Percentiles rank a stretch among this genome's conserved stretches.
Conservation (phyloP, 2,888 invertebrate species). For the Meteorus cinctellus region DNA sequence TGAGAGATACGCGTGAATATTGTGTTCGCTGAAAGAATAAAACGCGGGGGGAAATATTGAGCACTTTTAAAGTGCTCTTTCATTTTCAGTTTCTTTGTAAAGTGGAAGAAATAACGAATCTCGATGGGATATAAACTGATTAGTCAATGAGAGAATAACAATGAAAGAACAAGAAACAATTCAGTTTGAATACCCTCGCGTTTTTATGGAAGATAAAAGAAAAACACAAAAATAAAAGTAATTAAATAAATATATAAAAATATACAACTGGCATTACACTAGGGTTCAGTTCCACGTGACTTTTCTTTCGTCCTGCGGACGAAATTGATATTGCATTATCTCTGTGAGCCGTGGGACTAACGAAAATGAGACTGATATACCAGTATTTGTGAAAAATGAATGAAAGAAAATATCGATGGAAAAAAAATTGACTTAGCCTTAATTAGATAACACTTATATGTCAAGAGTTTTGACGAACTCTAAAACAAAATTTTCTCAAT, state of each 20-base stretch:
- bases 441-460: constrained; percentile 50
- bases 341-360: constrained; percentile 49
- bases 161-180: not conserved
- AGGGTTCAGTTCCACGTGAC: constrained; percentile 44
- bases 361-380: constrained; percentile 71
- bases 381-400: constrained; percentile 68
- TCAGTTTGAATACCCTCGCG: constrained; percentile 4
- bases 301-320: constrained; percentile 36
- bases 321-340: constrained; percentile 17
- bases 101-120: not conserved
- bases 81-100: not conserved
- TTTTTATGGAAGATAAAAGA: not conserved
- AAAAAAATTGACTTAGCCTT: constrained; percentile 52
- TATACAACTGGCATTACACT: constrained; percentile 72
- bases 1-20: constrained; percentile 3
- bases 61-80: constrained; percentile 2
- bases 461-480: constrained; percentile 37
- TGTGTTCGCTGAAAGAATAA: constrained; percentile 12
- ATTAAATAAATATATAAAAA: constrained; percentile 40
- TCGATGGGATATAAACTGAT: not conserved
- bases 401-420: constrained; percentile 36
- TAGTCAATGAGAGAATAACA: not conserved
- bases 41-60: not conserved
- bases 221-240: constrained; percentile 13
- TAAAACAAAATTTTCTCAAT: constrained; percentile 63